phyloP scores from a whole-genome alignment of 1,140 invertebrate genomes.

The Drosophila tsacasi region DNA sequence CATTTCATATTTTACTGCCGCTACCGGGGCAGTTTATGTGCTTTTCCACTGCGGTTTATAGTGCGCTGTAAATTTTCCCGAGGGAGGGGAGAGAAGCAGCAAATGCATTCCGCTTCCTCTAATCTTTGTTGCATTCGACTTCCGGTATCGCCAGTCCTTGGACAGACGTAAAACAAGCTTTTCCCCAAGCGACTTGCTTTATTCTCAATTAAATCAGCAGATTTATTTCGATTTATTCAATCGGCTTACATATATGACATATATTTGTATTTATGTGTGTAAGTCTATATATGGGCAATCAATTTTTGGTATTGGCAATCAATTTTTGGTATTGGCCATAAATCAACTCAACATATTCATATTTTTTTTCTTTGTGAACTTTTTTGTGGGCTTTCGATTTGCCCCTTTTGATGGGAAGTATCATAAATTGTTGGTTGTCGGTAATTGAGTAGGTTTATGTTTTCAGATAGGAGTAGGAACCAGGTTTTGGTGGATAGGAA shows the following conservation, averaged over 20 bases:
- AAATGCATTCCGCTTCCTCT: slow-evolving; percentile 17
- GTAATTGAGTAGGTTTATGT: slow-evolving; percentile 19
- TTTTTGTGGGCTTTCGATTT: slow-evolving; percentile 25
- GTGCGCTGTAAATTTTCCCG: slow-evolving; percentile 33
- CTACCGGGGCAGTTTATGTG: slow-evolving; percentile 21
- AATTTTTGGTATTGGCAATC: slow-evolving; percentile 31
- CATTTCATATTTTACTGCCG: slow-evolving; percentile 64
- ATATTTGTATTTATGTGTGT: background rate
- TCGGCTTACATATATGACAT: background rate
- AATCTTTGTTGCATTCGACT: slow-evolving; percentile 43
- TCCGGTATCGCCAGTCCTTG: background rate
- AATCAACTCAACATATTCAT: slow-evolving; percentile 27
- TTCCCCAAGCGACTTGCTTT: slow-evolving; percentile 5
- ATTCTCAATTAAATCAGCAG: slow-evolving; percentile 42
- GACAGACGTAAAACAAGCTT: slow-evolving; percentile 16
- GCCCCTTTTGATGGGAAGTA: slow-evolving; percentile 6
- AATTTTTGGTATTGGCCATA: slow-evolving; percentile 31
- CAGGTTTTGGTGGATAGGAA: background rate
- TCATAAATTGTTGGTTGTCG: slow-evolving; percentile 23
- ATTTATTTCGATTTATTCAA: slow-evolving; percentile 35
- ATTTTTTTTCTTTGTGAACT: slow-evolving; percentile 16
- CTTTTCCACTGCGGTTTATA: slow-evolving; percentile 32
- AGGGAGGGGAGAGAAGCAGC: background rate
- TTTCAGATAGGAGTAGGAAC: background rate
- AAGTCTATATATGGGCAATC: slow-evolving; percentile 20